Evolutionary conservation across 92 coral and sea anemone species (phyloP), one percentile per base, ranked within the genome.

Genomic region (Palythoa caribaeorum): DNA sequence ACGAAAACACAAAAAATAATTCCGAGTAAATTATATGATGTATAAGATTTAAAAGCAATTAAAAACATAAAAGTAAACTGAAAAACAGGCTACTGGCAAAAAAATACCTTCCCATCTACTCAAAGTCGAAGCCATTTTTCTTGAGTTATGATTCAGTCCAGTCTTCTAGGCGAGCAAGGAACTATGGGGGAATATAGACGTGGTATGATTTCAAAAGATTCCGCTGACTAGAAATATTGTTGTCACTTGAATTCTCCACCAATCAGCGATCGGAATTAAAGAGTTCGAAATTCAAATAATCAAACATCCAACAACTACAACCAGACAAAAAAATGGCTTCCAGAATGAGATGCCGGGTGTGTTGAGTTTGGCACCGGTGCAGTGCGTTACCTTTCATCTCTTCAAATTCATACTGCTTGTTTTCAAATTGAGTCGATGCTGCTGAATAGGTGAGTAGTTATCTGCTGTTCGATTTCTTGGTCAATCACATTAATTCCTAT

Each of bases 91-190:
- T 21, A 7, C 40, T 20, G 79, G 38, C 39, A 70, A 59, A 19
- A 63, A 1, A 77, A 7, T 83, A 96, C 99, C 99, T 96, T 96
- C 99, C 99, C 99, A 96, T 79, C 91, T 83, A 73, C 87, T 92
- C 36, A 90, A 79, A 4, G 99, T 88, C 91, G 98, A 93, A 91
- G 98, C 99, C 99, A 96, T 96, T 87, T 28, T 96, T 86, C 93
- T 90, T 76, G 88, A 89, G 78, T 95, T 96, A 93, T 93, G 94
- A 85, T 71, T 93, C 89, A 87, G 50, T 55, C 71, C 89, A 87
- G 50, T 55, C 71, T 73, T 84, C 74, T 50, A 38, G 70, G 75
- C 90, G 54, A 85, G 94, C 94, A 81, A 1, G 48, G 95, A 88
- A 71, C 88, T 50, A 10, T 91, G 97, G 97, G 93, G 60, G 28